These are phyloP conservation scores for Lordiphosa clarofinis DNA, from an alignment of 1,140 invertebrate species.

Conservation along the genomic window DNA sequence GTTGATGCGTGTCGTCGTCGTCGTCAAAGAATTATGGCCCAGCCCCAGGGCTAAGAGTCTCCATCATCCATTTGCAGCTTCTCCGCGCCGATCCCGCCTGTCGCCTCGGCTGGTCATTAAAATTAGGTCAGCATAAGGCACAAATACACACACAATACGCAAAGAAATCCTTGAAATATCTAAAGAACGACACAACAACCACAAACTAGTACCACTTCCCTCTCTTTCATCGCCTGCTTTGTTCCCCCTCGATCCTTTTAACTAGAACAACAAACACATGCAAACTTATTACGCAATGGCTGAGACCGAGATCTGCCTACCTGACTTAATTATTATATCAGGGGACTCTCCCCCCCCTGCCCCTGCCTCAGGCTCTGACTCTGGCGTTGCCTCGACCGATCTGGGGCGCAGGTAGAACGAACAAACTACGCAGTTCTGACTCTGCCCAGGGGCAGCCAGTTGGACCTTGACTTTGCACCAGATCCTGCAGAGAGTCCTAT, in stretches of 20 bases:
- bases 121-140: conserved; percentile 62
- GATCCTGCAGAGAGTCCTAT: conserved; percentile 45
- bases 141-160: conserved; percentile 19
- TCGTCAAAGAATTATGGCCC: conserved; percentile 51
- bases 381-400: neutral
- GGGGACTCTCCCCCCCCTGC: conserved; percentile 16
- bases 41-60: conserved; percentile 28
- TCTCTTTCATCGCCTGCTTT: conserved; percentile 17
- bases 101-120: conserved; percentile 51
- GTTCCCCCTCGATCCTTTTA: conserved; percentile 50
- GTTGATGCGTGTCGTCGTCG: conserved; percentile 64
- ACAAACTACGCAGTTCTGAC: conserved; percentile 59
- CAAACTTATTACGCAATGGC: conserved; percentile 71
- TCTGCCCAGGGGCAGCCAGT: conserved; percentile 24
- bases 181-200: conserved; percentile 19
- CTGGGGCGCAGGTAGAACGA: conserved; percentile 38
- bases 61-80: conserved; percentile 6
- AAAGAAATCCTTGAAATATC: conserved; percentile 40
- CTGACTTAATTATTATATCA: conserved; percentile 76
- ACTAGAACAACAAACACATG: conserved; percentile 53
- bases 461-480: conserved; percentile 65
- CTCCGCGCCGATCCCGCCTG: conserved; percentile 6
- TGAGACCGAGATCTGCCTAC: conserved; percentile 55
- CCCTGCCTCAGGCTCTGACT: neutral
- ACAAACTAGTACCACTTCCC: conserved; percentile 56